Base-by-base conservation (phyloP, 2,888 invertebrate genomes). In the Ectemnius cavifrons region DNA sequence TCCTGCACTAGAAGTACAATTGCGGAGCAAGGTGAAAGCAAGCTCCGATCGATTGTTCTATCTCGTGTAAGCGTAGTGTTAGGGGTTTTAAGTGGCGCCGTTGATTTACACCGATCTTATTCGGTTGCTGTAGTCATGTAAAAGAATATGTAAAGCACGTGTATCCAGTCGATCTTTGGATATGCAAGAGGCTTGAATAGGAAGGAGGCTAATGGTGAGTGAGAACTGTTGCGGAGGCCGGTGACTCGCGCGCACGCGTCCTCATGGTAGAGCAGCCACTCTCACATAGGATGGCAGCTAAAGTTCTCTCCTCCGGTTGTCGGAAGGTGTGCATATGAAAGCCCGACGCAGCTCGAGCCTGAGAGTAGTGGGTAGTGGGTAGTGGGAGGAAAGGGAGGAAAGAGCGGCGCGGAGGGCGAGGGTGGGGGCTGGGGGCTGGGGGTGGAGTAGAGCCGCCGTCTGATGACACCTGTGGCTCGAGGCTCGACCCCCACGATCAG, bases 391-490 rank as follows among this genome's bases (percentile, higher is more conserved):
- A 14, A 23, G 59, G 27, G 63, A 28, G 63, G 14, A 58, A 60
- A 56, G 52, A 69, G 58, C 23, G 46, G 61, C 27, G 23, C 2
- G 23, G 23, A 23, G 23, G 69, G 64, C 45, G 56, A 52, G 37
- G 72, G 66, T 74, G 72, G 70, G 63, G 63, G 18, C 20, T 20
- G 63, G 69, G 69, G 70, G 71, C 65, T 70, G 73, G 82, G 74
- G 77, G 84, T 68, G 80, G 73, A 72, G 79, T 78, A 67, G 47
- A 14, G 62, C 67, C 73, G 61, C 77, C 78, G 84, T 82, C 86
- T 79, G 87, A 88, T 89, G 89, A 89, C 89, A 89, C 89, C 89
- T 89, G 89, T 89, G 85, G 89, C 89, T 88, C 37, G 37, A 11
- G 37, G 37, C 37, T 37, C 84, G 85, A 82, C 82, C 82, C 83